Evolutionary conservation across 2,113 vertebrate genomes (phyloP).

Genomic region (human (Homo sapiens)): GRCh38 chr1:232216001-232216500

Average conservation of each 20-base stretch:
- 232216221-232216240: too few relatives aligned
- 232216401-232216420: neutral
- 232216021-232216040: neutral
- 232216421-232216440: neutral
- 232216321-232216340: neutral
- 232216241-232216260: neutral
- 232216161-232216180: neutral
- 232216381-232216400: neutral
- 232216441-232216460: neutral
- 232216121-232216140: neutral
- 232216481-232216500: neutral
- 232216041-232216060: neutral
- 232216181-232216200: fast-evolving
- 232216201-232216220: neutral
- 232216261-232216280: neutral
- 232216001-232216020: neutral
- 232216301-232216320: neutral
- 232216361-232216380: neutral
- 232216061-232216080: neutral
- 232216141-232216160: neutral
- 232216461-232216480: neutral
- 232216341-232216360: neutral
- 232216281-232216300: neutral
- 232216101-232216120: neutral
- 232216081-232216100: neutral